Conservation (phyloP, 2,113 vertebrate species). For the Turdus rufiventris region DNA sequence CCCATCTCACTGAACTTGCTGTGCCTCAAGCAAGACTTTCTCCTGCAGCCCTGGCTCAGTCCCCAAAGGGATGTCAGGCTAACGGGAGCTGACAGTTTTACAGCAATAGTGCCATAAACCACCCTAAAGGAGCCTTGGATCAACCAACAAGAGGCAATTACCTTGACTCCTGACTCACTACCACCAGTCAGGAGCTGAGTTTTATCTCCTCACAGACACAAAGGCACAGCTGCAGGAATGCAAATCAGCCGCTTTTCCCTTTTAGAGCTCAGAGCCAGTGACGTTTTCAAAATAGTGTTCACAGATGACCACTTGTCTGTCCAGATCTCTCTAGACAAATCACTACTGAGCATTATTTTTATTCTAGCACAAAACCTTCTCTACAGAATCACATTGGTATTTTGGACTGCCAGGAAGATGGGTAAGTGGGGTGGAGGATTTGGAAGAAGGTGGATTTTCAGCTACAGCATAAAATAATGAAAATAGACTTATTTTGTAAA, state of each 20-base stretch:
- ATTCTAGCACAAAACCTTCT: not conserved
- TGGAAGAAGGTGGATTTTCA: not conserved
- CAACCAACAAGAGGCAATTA: constrained; percentile 53
- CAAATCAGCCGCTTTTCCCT: not conserved
- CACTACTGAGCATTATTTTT: not conserved
- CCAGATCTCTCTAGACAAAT: not conserved
- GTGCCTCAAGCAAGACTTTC: constrained; percentile 38
- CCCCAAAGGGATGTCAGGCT: constrained; percentile 34
- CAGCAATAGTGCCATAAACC: constrained; percentile 49
- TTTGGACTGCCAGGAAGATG: not conserved
- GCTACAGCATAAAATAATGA: not conserved
- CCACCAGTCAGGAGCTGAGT: not conserved
- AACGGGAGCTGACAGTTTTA: constrained; percentile 57
- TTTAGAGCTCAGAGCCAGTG: not conserved
- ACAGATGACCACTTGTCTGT: not conserved
- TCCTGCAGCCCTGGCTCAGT: constrained; percentile 9
- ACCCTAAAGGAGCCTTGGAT: constrained; percentile 40
- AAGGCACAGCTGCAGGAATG: not conserved
- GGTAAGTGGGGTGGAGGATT: not conserved
- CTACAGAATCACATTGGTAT: not conserved
- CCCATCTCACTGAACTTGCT: not conserved
- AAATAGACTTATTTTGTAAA: not conserved
- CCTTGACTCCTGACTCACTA: constrained; percentile 23
- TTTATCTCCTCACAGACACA: not conserved
- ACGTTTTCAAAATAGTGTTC: not conserved